Conservation (phyloP, 2,888 invertebrate species). For the Caenorhabditis drosophilae region DNA sequence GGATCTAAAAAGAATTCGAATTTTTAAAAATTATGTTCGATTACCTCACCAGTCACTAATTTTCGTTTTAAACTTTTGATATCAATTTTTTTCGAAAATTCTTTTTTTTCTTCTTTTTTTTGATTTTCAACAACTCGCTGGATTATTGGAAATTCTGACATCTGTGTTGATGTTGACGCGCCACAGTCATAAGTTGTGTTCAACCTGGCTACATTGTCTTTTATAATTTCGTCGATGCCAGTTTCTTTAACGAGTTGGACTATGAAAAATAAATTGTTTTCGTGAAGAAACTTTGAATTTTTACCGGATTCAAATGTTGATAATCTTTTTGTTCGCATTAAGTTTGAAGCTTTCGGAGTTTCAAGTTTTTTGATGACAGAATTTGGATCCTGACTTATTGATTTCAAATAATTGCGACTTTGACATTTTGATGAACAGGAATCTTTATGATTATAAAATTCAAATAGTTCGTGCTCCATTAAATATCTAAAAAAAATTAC, state of each 20-base stretch:
- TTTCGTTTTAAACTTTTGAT: not conserved
- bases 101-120: not conserved
- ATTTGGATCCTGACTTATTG: constrained; percentile 31
- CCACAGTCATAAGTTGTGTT: too few relatives aligned
- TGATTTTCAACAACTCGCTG: not conserved
- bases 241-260: too few relatives aligned
- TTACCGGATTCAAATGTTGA: not conserved
- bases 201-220: too few relatives aligned
- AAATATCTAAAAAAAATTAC: too few relatives aligned
- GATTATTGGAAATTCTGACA: too few relatives aligned
- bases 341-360: not conserved
- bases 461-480: constrained; percentile 65
- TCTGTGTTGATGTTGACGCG: too few relatives aligned
- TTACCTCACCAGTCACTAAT: too few relatives aligned
- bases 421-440: constrained; percentile 71
- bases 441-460: constrained; percentile 70
- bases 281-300: too few relatives aligned
- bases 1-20: too few relatives aligned
- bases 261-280: too few relatives aligned
- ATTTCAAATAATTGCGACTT: constrained; percentile 65
- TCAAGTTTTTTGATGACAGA: not conserved
- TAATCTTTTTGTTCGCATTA: not conserved
- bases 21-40: too few relatives aligned
- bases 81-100: not conserved
- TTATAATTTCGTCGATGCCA: too few relatives aligned